phyloP scores from a whole-genome alignment of 1,140 invertebrate genomes.

The Pachypeltis micranthus region DNA sequence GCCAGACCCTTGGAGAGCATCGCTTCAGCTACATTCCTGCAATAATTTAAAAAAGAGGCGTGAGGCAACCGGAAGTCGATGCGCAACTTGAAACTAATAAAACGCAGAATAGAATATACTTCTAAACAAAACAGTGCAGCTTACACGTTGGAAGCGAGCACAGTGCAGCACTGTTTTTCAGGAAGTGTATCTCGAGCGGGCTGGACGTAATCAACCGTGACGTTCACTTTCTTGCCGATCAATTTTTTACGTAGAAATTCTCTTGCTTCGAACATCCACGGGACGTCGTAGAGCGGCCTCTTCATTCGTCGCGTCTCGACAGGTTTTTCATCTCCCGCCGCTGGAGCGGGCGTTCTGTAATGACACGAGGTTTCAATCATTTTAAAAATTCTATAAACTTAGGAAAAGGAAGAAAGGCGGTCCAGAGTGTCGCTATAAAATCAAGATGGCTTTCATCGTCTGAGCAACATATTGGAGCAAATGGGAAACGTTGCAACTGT shows the following conservation, averaged over 20 bases:
- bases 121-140: constrained; percentile 32
- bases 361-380: background rate
- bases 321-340: constrained; percentile 50
- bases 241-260: constrained; percentile 94
- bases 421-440: too few species aligned
- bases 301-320: constrained; percentile 41
- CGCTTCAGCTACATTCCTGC: constrained; percentile 86
- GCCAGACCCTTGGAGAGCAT: constrained; percentile 85
- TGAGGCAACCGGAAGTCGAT: background rate
- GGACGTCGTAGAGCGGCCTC: constrained; percentile 90
- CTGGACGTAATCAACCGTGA: constrained; percentile 92
- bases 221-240: constrained; percentile 89
- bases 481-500: too few species aligned
- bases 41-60: constrained; percentile 20
- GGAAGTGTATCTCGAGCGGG: constrained; percentile 84
- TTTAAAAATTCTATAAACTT: background rate
- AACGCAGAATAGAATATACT: too few species aligned
- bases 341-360: constrained; percentile 16
- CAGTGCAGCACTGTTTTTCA: constrained; percentile 91
- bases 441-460: too few species aligned
- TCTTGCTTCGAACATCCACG: constrained; percentile 94
- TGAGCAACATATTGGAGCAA: too few species aligned
- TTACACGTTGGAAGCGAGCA: constrained; percentile 69
- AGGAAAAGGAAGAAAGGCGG: too few species aligned
- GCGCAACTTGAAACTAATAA: too few species aligned